Evolutionary conservation across 1,140 invertebrate species (phyloP), one percentile per base, ranked within the genome.

Genomic region (Xylocopa sonorina): DNA sequence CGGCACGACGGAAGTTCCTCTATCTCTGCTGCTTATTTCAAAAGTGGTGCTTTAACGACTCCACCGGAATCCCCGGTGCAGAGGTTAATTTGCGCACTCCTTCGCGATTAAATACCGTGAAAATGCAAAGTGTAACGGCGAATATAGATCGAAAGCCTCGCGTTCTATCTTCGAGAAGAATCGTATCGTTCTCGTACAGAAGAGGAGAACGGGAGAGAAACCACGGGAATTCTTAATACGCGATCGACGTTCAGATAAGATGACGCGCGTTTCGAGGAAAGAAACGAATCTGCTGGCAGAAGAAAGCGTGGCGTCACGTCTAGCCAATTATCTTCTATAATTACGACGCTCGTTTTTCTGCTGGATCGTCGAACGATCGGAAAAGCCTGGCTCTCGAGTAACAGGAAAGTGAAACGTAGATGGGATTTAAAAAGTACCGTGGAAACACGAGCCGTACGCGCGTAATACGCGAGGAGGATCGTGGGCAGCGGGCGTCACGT

Each of bases 401-500:
- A 27, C 51, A 58, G 21, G 66, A 29, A 69, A 69, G 69, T 68
- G 32, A 34, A 46, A 75, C 41, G 62, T 34, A 67, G 48, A 67
- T 27, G 50, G 46, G 38, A 75, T 66, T 64, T 55, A 55, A 67
- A 46, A 38, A 53, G 29, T 10, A 74, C n/a, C n/a, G n/a, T n/a
- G 53, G 34, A 66, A 75, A 41, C 43, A 41, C 6, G 18, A 51
- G 80, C 58, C 78, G 75, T 66, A 76, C 80, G 80, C 79, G 78
- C n/a, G n/a, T n/a, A n/a, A n/a, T 34, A 63, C 69, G 38, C 73
- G 73, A 43, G 62, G 73, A 51, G 73, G 68, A 57, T 68, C 63
- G n/a, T n/a, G n/a, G n/a, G 51, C 63, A 57, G 73, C 78, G 78
- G 68, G 53, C 75, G 78, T n/a, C 75, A 75, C 81, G 83, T 87